These are phyloP conservation scores for Theretra japonica DNA, from an alignment of 2,888 invertebrate genomes.

Conservation along the genomic window DNA sequence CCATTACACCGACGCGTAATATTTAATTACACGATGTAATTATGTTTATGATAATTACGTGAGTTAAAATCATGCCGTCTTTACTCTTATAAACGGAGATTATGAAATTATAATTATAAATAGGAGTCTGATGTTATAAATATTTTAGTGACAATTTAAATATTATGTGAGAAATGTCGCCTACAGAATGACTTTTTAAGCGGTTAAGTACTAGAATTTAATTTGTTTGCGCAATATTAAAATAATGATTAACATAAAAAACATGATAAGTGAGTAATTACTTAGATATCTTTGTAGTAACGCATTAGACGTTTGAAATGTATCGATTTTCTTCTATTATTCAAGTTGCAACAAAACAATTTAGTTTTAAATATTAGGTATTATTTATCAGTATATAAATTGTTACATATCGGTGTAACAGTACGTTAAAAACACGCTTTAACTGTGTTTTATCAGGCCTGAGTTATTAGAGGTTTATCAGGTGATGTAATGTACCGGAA, in stretches of 20 bases:
- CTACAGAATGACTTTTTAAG: too few relatives aligned
- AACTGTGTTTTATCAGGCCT: constrained; percentile 46
- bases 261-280: too few relatives aligned
- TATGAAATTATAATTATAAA: neutral
- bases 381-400: neutral
- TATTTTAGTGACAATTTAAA: neutral
- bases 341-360: too few relatives aligned
- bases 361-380: too few relatives aligned
- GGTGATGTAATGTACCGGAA: constrained; percentile 52
- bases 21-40: constrained; percentile 15
- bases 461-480: constrained; percentile 59
- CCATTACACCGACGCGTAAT: constrained; percentile 36
- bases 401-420: constrained; percentile 35
- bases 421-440: constrained; percentile 42
- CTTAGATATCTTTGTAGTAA: too few relatives aligned
- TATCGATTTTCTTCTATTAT: too few relatives aligned
- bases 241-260: too few relatives aligned
- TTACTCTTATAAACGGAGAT: too few relatives aligned
- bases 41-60: neutral
- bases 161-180: too few relatives aligned
- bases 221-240: too few relatives aligned
- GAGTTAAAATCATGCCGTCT: neutral
- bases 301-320: too few relatives aligned
- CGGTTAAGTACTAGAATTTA: too few relatives aligned
- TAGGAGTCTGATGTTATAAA: neutral